These are phyloP conservation scores for Thamnaconus septentrionalis DNA, from an alignment of 2,113 vertebrate genomes.

Conservation along the genomic window DNA sequence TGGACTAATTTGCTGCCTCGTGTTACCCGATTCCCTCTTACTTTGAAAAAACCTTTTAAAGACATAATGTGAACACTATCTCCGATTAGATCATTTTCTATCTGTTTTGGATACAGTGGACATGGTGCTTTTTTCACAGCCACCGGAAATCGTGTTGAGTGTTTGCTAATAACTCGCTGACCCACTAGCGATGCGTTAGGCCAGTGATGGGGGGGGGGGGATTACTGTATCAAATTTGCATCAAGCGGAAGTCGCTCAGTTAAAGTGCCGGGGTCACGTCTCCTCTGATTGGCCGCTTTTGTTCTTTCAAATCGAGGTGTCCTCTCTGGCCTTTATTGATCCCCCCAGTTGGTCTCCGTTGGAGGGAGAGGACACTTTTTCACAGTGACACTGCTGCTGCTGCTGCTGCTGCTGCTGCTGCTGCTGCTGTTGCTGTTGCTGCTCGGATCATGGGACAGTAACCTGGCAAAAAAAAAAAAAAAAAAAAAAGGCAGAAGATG, in stretches of 20 bases:
- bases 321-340: constrained; percentile 28
- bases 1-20: too few relatives aligned
- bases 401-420: constrained; percentile 5
- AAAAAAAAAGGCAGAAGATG: constrained; percentile 36
- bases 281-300: constrained; percentile 62
- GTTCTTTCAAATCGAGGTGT: constrained; percentile 66
- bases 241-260: constrained; percentile 37
- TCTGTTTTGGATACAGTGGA: too few relatives aligned
- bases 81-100: too few relatives aligned
- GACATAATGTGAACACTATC: too few relatives aligned
- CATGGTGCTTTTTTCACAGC: too few relatives aligned
- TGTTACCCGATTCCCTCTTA: too few relatives aligned
- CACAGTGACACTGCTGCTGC: constrained; percentile 27
- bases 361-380: constrained; percentile 5
- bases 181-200: too few relatives aligned
- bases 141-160: too few relatives aligned
- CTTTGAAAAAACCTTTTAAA: too few relatives aligned
- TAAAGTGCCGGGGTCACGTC: constrained; percentile 26
- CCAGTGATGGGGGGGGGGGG: constrained; percentile 34
- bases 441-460: constrained; percentile 12
- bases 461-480: background rate
- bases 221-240: constrained; percentile 43
- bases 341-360: constrained; percentile 3
- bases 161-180: too few relatives aligned
- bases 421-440: constrained; percentile 5